phyloP scores from a whole-genome alignment of 2,888 invertebrate genomes.

The Hofmannophila pseudospretella region DNA sequence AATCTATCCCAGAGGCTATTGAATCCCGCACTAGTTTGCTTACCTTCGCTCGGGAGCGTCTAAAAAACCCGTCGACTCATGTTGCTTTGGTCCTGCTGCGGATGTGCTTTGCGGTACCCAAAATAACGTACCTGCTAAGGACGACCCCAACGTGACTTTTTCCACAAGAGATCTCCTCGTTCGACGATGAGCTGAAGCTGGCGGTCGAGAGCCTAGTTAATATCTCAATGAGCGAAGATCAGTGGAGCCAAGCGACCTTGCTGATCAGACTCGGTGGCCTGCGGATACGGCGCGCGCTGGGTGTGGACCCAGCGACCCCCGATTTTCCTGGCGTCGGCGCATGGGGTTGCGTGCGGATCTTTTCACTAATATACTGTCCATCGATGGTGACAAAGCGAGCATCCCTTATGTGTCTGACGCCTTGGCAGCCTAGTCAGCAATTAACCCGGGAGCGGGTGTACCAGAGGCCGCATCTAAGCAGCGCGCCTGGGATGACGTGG shows the following conservation, averaged over 20 bases:
- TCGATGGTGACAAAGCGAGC: not conserved
- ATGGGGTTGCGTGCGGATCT: slow-evolving; percentile 1
- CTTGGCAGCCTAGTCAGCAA: not conserved
- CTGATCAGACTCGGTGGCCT: slow-evolving; percentile 1
- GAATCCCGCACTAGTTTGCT: too few relatives aligned
- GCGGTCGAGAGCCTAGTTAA: not conserved
- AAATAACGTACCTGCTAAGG: not conserved
- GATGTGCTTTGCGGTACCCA: slow-evolving; percentile 1
- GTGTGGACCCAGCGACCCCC: not conserved
- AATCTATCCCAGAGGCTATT: too few relatives aligned
- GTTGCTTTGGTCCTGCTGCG: too few relatives aligned
- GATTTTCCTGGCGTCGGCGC: slow-evolving; percentile 1
- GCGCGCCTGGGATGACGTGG: too few relatives aligned
- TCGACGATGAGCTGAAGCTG: not conserved
- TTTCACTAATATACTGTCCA: not conserved
- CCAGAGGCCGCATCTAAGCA: too few relatives aligned
- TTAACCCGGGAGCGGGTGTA: too few relatives aligned
- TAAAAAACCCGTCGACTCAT: too few relatives aligned
- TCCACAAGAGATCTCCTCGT: not conserved
- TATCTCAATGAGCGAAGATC: not conserved
- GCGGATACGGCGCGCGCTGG: not conserved
- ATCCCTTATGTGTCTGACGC: not conserved
- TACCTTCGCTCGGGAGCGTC: too few relatives aligned
- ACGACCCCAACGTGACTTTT: slow-evolving; percentile 2
- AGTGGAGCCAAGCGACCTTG: slow-evolving; percentile 1